phyloP scores from a whole-genome alignment of 2,113 vertebrate species.

The Clarias gariepinus region DNA sequence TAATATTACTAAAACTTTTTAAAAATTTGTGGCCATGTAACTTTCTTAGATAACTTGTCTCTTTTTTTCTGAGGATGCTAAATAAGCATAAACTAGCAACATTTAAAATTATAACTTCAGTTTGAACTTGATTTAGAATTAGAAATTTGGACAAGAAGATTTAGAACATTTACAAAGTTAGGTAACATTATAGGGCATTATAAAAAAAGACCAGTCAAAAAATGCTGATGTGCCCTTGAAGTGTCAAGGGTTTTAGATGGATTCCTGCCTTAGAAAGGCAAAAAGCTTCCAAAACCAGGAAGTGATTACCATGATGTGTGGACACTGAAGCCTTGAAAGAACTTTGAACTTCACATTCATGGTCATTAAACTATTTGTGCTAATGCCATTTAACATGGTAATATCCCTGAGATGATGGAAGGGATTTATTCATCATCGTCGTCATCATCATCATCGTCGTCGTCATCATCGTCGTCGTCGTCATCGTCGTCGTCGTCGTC shows the following conservation, averaged over 20 bases:
- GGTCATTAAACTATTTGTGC: constrained; percentile 10
- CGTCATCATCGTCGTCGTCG: constrained; percentile 62
- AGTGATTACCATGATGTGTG: constrained; percentile 31
- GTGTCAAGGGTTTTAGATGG: not conserved
- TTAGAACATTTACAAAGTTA: constrained; percentile 4
- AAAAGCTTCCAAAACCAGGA: constrained; percentile 52
- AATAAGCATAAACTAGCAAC: not conserved
- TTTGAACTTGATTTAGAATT: no score
- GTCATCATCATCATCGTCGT: constrained; percentile 64
- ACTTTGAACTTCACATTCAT: constrained; percentile 10
- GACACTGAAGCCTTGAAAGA: constrained; percentile 1
- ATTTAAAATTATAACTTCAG: not conserved
- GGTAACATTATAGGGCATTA: not conserved
- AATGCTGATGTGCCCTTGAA: constrained; percentile 14
- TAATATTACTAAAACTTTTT: not conserved
- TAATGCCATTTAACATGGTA: constrained; percentile 39
- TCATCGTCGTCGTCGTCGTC: constrained; percentile 67
- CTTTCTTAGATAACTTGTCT: not conserved
- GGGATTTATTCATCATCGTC: constrained; percentile 65
- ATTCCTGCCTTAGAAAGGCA: constrained; percentile 1
- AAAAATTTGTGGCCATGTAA: not conserved
- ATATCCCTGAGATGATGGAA: constrained; percentile 43
- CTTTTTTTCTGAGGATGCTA: not conserved
- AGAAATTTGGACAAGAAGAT: not conserved
- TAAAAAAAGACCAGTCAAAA: constrained; percentile 34